phyloP scores from a whole-genome alignment of 2,797 vertebrate genomes.

The Cryptoprocta ferox region DNA sequence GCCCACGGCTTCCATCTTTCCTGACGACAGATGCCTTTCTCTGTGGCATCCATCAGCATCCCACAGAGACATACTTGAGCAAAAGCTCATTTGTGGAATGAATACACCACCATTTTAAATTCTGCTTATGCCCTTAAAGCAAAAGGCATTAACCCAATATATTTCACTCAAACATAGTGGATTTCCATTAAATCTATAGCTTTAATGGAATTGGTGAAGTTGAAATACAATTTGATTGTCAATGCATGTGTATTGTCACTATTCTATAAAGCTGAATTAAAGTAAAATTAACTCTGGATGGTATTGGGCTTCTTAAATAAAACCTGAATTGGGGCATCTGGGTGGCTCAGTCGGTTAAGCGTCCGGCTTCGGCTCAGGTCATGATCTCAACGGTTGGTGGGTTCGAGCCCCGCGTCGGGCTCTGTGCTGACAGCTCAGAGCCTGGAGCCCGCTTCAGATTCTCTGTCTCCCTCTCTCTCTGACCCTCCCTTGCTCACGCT shows the following conservation, averaged over 20 bases:
- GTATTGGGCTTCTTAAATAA: not conserved
- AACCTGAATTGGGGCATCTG: not conserved
- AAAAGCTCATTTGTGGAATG: not conserved
- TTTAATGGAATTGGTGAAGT: not conserved
- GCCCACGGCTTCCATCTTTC: not conserved
- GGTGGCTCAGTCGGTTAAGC: too few species aligned
- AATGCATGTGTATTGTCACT: not conserved
- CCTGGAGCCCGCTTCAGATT: too few species aligned
- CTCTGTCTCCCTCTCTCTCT: too few species aligned
- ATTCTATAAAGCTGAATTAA: not conserved
- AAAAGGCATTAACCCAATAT: not conserved
- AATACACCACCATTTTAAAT: not conserved
- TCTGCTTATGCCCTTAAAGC: not conserved
- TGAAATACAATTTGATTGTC: not conserved
- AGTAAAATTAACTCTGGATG: not conserved
- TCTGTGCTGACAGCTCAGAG: too few species aligned
- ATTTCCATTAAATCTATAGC: not conserved
- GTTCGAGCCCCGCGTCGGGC: too few species aligned
- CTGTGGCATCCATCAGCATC: too few species aligned
- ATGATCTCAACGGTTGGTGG: too few species aligned
- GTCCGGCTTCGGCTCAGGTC: too few species aligned
- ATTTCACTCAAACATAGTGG: not conserved
- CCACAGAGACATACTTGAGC: not conserved
- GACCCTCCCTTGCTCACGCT: too few species aligned
- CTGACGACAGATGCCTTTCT: not conserved